Base-by-base conservation (phyloP, 2,113 vertebrate species). In the Fregetta grallaria region DNA sequence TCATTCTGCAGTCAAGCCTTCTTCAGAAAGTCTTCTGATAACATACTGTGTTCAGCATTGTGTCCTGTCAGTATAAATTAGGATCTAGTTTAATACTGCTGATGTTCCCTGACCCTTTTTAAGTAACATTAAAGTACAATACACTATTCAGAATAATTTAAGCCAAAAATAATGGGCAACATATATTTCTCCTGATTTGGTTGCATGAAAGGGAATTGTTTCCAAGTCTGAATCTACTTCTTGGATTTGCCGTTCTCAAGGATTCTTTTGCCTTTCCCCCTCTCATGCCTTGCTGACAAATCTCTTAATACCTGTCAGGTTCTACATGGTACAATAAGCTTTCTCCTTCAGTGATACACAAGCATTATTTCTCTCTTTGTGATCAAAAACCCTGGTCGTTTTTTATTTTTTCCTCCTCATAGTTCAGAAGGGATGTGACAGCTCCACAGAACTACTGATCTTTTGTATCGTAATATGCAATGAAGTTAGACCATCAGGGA, bases 81-180 rank as follows among this genome's bases (percentile, higher is more conserved):
- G 56, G 52, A 61, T 96, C 68, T 63, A 2, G 26, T 94, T 81
- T 94, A 96, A 96, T 92, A 68, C 76, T 88, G 44, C 83, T 92
- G 92, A 89, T 94, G 86, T 66, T 75, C 72, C 68, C 40, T 91
- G 91, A 77, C 72, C 79, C 89, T 71, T 90, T 88, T 80, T 16
- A 84, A 94, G 76, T 89, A 88, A 94, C 23, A 9, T 68, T 89
- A 52, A 52, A 61, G 52, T 81, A 93, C 88, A 95, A 96, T 95
- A 61, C 2, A 0, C 87, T 96, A 79, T 95, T 95, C 77, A 91
- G 87, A 85, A 73, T 75, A 72, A 94, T 95, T 86, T 95, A 96
- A 96, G 93, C 91, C 91, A 91, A 91, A 96, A 95, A 86, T 96
- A 95, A 95, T 88, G 73, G 92, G 73, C 61, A 89, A 49, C 36